phyloP scores from a whole-genome alignment of 2,797 vertebrate species.

The Clarias laeviceps region DNA sequence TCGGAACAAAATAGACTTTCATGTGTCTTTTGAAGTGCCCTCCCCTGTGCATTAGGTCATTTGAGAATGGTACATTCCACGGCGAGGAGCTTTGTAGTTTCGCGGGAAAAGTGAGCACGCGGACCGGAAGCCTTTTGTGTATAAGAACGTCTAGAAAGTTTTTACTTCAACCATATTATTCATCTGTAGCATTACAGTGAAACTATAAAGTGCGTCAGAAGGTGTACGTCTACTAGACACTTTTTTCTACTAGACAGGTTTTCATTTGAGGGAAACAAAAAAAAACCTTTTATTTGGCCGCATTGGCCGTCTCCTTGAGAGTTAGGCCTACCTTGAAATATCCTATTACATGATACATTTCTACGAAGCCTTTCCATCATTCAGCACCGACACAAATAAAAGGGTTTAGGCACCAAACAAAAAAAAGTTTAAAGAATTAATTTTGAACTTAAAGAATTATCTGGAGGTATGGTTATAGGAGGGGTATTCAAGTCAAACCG shows the following conservation, averaged over 20 bases:
- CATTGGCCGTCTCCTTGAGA: background rate
- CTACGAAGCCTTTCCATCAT: background rate
- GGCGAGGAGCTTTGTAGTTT: slow-evolving; percentile 44
- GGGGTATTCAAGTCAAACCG: no score
- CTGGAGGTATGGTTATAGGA: background rate
- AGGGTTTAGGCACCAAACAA: background rate
- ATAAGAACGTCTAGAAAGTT: background rate
- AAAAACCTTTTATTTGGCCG: background rate
- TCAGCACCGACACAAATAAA: background rate
- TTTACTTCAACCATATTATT: background rate
- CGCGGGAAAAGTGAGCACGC: slow-evolving; percentile 68
- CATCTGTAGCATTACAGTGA: background rate
- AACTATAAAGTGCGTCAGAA: background rate
- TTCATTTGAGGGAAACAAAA: background rate
- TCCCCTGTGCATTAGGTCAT: accelerated
- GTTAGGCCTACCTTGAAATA: background rate
- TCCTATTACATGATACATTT: background rate
- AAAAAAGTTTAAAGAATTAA: background rate
- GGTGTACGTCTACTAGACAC: background rate
- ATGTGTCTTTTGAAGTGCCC: accelerated
- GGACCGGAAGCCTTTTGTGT: slow-evolving; percentile 28
- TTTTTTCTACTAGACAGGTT: no score
- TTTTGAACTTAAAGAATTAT: background rate
- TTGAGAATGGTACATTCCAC: slow-evolving; percentile 65
- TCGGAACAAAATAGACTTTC: background rate